Percentiles rank a stretch among this genome's conserved stretches.
phyloP scores from a whole-genome alignment of 1,140 invertebrate species.

The Hestina assimilis region DNA sequence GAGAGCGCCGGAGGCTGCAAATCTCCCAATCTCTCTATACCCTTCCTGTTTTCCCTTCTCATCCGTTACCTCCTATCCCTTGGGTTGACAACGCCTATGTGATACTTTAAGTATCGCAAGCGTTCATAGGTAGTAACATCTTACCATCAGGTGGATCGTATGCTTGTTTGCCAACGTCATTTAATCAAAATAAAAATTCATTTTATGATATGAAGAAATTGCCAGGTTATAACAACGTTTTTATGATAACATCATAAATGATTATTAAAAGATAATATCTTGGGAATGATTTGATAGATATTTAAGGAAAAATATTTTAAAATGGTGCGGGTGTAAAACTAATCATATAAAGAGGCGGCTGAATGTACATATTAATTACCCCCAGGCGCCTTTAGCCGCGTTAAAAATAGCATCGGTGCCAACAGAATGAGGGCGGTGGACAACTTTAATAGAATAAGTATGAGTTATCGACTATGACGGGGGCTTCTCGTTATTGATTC shows the following conservation, averaged over 20 bases:
- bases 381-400: constrained; percentile 27
- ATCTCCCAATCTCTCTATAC: too few species aligned
- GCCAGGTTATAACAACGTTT: too few species aligned
- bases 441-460: constrained; percentile 36
- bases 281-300: not conserved
- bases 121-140: too few species aligned
- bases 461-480: constrained; percentile 29
- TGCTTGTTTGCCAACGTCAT: too few species aligned
- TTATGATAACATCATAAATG: not conserved
- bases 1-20: too few species aligned
- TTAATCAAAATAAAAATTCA: too few species aligned
- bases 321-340: not conserved
- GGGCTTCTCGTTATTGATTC: constrained; percentile 5
- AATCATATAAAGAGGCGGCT: constrained; percentile 14
- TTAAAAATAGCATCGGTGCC: constrained; percentile 36
- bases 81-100: too few species aligned
- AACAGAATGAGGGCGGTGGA: constrained; percentile 33
- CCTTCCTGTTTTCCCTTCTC: too few species aligned
- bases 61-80: too few species aligned
- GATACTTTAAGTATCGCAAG: too few species aligned
- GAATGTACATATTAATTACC: constrained; percentile 38
- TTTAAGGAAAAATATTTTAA: constrained; percentile 5
- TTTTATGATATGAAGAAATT: too few species aligned
- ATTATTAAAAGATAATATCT: not conserved
- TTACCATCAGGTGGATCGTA: too few species aligned